Conservation (phyloP, 1,140 invertebrate species). For the Proctacanthus coquilletti region DNA sequence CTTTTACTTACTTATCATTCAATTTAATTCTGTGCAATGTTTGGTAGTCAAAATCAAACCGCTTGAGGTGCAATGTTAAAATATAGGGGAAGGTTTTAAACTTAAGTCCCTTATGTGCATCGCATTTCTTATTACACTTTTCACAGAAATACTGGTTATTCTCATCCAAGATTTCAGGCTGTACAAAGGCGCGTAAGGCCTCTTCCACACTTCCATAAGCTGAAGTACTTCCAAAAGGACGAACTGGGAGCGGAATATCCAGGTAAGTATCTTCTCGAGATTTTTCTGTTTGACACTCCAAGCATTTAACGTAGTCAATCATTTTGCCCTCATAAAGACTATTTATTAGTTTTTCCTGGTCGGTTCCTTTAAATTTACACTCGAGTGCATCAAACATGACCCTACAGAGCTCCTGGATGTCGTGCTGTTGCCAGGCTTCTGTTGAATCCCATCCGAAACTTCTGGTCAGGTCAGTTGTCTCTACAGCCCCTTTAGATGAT, state of each 20-base stretch:
- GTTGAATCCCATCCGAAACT: conserved; percentile 87
- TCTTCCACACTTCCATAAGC: conserved; percentile 75
- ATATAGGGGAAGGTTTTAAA: conserved; percentile 81
- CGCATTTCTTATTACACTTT: conserved; percentile 74
- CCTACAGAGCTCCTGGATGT: conserved; percentile 80
- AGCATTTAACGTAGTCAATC: conserved; percentile 84
- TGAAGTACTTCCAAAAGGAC: conserved; percentile 63
- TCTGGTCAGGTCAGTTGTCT: conserved; percentile 74
- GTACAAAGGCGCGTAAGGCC: conserved; percentile 70
- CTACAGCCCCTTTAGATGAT: conserved; percentile 54
- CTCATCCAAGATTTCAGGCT: conserved; percentile 71
- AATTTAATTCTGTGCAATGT: conserved; percentile 78
- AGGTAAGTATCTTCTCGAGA: conserved; percentile 70
- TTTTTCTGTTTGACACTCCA: conserved; percentile 75
- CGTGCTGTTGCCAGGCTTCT: conserved; percentile 86
- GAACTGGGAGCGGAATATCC: conserved; percentile 77
- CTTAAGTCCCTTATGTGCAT: conserved; percentile 84
- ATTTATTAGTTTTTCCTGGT: conserved; percentile 71
- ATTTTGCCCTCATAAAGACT: conserved; percentile 59
- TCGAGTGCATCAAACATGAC: conserved; percentile 89
- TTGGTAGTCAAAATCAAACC: conserved; percentile 83
- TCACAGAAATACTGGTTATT: conserved; percentile 86
- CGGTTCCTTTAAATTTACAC: conserved; percentile 69
- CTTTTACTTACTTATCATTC: conserved; percentile 65
- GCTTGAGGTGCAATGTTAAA: conserved; percentile 73